Base-by-base conservation (phyloP, 2,888 invertebrate genomes). In the Periphyllus acericola region DNA sequence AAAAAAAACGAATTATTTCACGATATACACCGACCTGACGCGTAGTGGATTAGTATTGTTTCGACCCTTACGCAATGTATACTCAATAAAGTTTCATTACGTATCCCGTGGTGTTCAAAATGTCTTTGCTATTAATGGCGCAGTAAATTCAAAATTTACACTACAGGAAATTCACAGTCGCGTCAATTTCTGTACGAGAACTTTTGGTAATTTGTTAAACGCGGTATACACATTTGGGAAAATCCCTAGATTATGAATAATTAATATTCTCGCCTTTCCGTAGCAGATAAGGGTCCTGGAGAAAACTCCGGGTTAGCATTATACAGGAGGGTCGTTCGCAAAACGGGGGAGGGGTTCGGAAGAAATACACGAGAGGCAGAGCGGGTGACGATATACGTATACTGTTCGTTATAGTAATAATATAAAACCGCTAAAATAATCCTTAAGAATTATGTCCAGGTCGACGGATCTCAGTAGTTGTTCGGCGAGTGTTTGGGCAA, bases 171-270 rank as follows among this genome's bases (percentile, higher is more conserved):
- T 86, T 72, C 86, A 55, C 55, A 36, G 36, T 71, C 68, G 34
- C 76, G 76, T 85, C 84, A 55, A 86, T 71, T 72, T 86, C 72
- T 80, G 55, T 46, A 76, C n/a, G 36, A 79, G 29, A 86, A 86
- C 86, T 79, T 72, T 86, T 55, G 55, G 86, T 72, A 80, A 86
- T 86, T 86, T 72, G 86, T 86, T 80, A 86, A 80, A 86, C 52
- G 71, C 21, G 34, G 78, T 78, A 85, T 34, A 55, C 36, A 86
- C 86, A 72, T 79, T 86, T 79, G 21, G 71, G 85, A 19, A 86
- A 86, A 86, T 68, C 85, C 79, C 55, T 55, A 72, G 79, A 86
- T 86, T 86, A 86, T 80, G 86, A 86, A 86, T 80, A 86, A 86
- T 86, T 86, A 86, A 80, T 86, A 79, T 72, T 80, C 79, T 72